Conservation (phyloP, 2,113 vertebrate genomes). For the Mugil cephalus region DNA sequence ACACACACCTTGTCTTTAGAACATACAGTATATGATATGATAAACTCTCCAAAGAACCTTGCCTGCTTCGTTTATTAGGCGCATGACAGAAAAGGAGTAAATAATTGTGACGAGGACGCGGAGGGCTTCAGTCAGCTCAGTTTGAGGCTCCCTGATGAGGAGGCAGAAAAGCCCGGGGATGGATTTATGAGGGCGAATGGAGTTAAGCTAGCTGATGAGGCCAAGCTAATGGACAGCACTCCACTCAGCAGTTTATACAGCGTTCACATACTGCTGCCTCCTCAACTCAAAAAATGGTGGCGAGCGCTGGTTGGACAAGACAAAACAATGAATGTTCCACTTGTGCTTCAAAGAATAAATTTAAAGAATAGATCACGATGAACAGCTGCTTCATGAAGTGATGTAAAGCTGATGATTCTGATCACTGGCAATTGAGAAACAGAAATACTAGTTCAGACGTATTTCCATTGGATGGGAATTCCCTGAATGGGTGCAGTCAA, state of each 20-base stretch:
- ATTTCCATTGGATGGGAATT: too few species aligned
- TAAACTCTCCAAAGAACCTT: too few species aligned
- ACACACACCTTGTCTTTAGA: too few species aligned
- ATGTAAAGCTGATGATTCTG: too few species aligned
- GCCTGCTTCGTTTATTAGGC: too few species aligned
- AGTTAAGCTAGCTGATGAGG: conserved; percentile 48
- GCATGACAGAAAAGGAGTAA: too few species aligned
- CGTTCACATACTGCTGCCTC: neutral
- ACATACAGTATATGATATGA: neutral
- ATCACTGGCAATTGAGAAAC: too few species aligned
- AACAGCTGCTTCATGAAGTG: too few species aligned
- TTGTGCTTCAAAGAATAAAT: neutral
- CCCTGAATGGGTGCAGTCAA: too few species aligned
- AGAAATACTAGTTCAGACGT: too few species aligned
- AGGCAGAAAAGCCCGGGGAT: conserved; percentile 32
- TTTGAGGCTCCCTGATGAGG: conserved; percentile 39
- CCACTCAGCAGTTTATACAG: conserved; percentile 36
- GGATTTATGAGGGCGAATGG: conserved; percentile 46
- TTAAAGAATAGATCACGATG: neutral
- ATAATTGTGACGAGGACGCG: neutral
- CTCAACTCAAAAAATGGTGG: neutral
- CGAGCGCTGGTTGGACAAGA: neutral
- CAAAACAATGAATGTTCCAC: neutral
- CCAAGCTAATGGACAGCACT: conserved; percentile 39
- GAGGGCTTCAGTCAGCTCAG: conserved; percentile 7